phyloP scores from a whole-genome alignment of 1,140 invertebrate genomes.

The Heliconius melpomene region DNA sequence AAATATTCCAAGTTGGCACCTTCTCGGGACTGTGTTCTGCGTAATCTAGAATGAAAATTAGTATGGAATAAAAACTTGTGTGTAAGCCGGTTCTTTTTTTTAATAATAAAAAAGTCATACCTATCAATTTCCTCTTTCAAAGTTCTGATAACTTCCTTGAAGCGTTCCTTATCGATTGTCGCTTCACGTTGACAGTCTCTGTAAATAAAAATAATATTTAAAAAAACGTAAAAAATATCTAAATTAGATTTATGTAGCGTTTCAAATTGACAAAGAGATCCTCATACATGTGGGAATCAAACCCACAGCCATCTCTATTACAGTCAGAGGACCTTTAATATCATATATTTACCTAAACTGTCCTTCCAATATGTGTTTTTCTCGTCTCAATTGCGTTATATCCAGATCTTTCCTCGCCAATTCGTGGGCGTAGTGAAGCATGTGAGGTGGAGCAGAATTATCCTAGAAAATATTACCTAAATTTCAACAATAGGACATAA shows the following conservation, averaged over 20 bases:
- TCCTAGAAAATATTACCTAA: conserved; percentile 58
- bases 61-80: no score
- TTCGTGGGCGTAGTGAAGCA: conserved; percentile 93
- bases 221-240: no score
- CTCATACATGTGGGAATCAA: no score
- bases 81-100: neutral
- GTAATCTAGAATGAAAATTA: conserved; percentile 80
- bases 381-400: conserved; percentile 86
- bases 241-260: no score
- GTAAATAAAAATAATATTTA: conserved; percentile 18
- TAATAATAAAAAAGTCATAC: conserved; percentile 50
- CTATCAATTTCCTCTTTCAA: conserved; percentile 84
- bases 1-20: conserved; percentile 94
- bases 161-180: conserved; percentile 77
- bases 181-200: conserved; percentile 77
- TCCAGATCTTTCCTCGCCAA: conserved; percentile 90
- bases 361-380: conserved; percentile 87
- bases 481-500: no score
- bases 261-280: no score
- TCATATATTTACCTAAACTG: conserved; percentile 75
- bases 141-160: conserved; percentile 76
- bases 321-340: neutral
- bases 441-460: conserved; percentile 81
- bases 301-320: no score
- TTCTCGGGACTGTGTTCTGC: conserved; percentile 89